Conservation (phyloP, 2,888 invertebrate species). For the Ornithoptera alexandrae region DNA sequence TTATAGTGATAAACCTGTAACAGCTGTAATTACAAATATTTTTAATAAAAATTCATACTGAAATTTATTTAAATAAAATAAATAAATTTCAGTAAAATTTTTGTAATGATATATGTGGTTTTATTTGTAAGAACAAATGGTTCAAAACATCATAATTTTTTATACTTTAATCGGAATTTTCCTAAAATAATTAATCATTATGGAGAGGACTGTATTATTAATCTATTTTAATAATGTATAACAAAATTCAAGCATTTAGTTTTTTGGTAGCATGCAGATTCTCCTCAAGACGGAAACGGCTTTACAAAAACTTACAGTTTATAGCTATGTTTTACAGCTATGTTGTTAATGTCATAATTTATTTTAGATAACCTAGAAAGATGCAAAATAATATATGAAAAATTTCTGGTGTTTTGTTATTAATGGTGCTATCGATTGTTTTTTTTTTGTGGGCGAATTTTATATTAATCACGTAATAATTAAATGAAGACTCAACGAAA, state of each 20-base stretch:
- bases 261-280: neutral
- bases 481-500: slow-evolving; percentile 71
- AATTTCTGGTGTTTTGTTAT: slow-evolving; percentile 3
- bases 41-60: neutral
- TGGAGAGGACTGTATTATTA: neutral
- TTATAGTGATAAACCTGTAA: neutral
- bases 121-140: too few species aligned
- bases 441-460: slow-evolving; percentile 1
- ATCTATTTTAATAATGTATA: neutral
- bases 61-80: too few species aligned
- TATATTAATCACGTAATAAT: slow-evolving; percentile 24
- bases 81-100: too few species aligned
- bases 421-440: slow-evolving; percentile 8
- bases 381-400: neutral
- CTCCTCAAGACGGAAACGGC: too few species aligned
- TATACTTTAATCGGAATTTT: too few species aligned
- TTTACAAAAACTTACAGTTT: too few species aligned
- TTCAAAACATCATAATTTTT: too few species aligned
- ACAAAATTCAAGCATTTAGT: neutral
- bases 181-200: too few species aligned
- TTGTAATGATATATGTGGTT: too few species aligned
- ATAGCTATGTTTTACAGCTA: neutral
- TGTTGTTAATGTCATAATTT: neutral
- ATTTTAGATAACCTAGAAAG: neutral
- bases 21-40: neutral